Evolutionary conservation across 1,140 invertebrate genomes (phyloP), one percentile per base, ranked within the genome.

Genomic region (Drosophila trapezifrons): DNA sequence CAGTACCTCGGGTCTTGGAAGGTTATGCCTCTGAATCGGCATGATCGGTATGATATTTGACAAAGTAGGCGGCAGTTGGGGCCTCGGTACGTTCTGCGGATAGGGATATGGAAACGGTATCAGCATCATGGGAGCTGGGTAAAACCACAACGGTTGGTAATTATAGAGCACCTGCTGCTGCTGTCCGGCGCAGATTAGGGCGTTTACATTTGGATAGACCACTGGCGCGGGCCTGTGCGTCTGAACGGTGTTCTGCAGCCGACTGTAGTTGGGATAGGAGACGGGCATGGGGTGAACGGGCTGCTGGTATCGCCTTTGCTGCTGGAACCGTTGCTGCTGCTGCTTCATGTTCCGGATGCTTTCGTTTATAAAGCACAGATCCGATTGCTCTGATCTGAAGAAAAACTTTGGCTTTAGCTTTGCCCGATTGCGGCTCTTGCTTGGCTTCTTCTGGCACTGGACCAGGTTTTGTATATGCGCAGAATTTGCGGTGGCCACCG

Each of bases 391-490:
- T 0, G 67, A 62, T 12, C 20, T 9, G 43, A 42, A 69, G 10
- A 10, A 32, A 35, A 32, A 74, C 15, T 5, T 42, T 2, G 69
- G 58, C 10, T 67, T 67, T 2, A 15, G 10, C 0, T n/a, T 32
- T 0, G 15, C n/a, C 5, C 27, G 35, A n/a, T 6, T 35, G 17
- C 20, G 43, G 1, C 6, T 59, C 3, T 15, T 51, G 12, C 8
- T 47, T 17, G 67, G 52, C 15, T 74, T 82, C 27, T 77, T 81
- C 64, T 83, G 76, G 57, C 15, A 9, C 22, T 70, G 54, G 12
- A 89, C 84, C 12, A 89, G n/a, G 0, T 40, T 38, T 29, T 83
- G 73, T 20, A 91, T 91, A 22, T 91, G 90, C 2, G 66, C 74
- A 5, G 79, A 62, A 15, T 82, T 80, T 2, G 29, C 49, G 5